Base-by-base conservation (phyloP, 1,140 invertebrate species). In the Cotesia glomerata region DNA sequence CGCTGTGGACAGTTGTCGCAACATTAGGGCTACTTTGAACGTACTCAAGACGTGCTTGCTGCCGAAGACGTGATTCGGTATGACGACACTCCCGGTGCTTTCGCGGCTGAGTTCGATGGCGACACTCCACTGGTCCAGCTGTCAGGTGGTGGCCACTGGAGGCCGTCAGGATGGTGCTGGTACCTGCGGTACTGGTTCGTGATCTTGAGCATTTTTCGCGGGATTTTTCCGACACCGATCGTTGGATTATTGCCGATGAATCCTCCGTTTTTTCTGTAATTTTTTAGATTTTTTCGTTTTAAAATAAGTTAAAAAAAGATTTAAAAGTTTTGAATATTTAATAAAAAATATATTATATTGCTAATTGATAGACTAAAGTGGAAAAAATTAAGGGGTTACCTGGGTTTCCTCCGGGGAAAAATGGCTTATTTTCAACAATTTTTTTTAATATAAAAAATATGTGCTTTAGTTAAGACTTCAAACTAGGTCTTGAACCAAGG, bases 11-110 rank as follows among this genome's bases (percentile, higher is more conserved):
- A 9, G 39, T 86, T 32, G 86, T 86, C 13, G 87, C 87, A 26
- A 90, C 90, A 74, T 91, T 89, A 11, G 91, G 91, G 1, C 90
- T 91, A 75, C 89, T 90, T 71, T 91, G 90, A 62, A 90, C 90
- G 79, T 91, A 88, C 3, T 88, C 88, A 32, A 89, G 72, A n/a
- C 88, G 88, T 0, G 83, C 80, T 69, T 90, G 89, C 58, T 89
- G 88, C 45, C 84, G 81, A n/a, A 86, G 73, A 75, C 85, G 85
- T 26, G 85, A 83, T 51, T 85, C 84, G 5, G 81, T 59, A 74
- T 85, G 83, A 5, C 79, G 78, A 71, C 84, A 85, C 67, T 85
- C 81, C 3, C 82, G 82, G 61, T 81, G 67, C 1, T 82, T 77
- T 0, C 83, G 80, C 32, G 73, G 67, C 49, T 77, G 76, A 0